phyloP scores from a whole-genome alignment of 2,797 vertebrate species.

The Danio tinwini region DNA sequence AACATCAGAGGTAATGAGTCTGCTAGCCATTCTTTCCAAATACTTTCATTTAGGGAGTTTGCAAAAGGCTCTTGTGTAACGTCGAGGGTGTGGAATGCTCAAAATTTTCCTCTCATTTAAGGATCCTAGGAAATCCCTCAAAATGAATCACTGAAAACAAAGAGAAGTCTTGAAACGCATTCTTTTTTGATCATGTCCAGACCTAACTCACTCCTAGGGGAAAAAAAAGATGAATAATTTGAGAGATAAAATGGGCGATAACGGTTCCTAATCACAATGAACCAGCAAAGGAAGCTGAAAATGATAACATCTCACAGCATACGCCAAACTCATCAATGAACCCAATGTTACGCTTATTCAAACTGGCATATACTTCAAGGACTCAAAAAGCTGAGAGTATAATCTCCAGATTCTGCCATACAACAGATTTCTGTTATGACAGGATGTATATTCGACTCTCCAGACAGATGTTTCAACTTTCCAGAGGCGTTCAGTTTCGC shows the following conservation, averaged over 20 bases:
- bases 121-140: constrained; percentile 16
- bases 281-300: constrained; percentile 16
- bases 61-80: constrained; percentile 1
- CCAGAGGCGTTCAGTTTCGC: background rate
- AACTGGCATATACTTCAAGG: constrained; percentile 5
- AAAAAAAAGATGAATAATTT: background rate
- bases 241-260: constrained; percentile 1
- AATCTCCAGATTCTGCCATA: constrained; percentile 6
- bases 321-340: background rate
- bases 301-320: constrained; percentile 13
- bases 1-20: background rate
- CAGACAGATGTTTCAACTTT: constrained; percentile 27
- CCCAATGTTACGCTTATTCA: constrained; percentile 21
- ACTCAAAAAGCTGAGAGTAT: constrained; percentile 6
- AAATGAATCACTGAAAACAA: constrained; percentile 22
- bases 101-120: constrained; percentile 27
- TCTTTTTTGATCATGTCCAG: constrained; percentile 23
- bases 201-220: background rate
- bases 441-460: constrained; percentile 13
- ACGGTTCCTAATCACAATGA: constrained; percentile 2
- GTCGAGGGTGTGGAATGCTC: constrained; percentile 12
- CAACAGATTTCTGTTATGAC: constrained; percentile 23
- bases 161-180: constrained; percentile 29
- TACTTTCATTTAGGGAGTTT: constrained; percentile 22
- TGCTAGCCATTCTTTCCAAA: constrained; percentile 38